A percentile compares a stretch with the other conserved stretches of the same genome.
Evolutionary conservation across 2,888 invertebrate genomes (phyloP).

Genomic region (Crocallis elinguaria): DNA sequence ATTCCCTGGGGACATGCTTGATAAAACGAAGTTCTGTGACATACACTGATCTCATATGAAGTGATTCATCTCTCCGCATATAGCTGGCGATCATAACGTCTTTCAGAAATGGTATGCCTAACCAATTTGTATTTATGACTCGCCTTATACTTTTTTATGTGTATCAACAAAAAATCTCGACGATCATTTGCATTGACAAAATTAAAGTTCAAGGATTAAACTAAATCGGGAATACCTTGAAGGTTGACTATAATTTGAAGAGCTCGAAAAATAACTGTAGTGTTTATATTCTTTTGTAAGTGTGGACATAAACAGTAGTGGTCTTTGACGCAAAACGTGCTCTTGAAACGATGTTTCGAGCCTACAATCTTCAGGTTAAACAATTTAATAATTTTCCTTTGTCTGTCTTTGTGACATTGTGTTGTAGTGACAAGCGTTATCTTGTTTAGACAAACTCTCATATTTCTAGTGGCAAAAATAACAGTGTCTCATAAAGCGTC

Average conservation of each 20-base stretch:
- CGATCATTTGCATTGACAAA: conserved; percentile 15
- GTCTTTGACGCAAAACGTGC: conserved; percentile 13
- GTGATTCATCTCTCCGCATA: conserved; percentile 66
- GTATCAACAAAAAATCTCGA: neutral
- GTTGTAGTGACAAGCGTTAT: conserved; percentile 20
- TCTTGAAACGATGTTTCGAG: conserved; percentile 8
- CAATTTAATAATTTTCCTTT: conserved; percentile 21
- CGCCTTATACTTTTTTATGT: conserved; percentile 31
- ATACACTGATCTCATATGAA: conserved; percentile 63
- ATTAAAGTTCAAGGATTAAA: conserved; percentile 4
- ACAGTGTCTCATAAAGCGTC: conserved; percentile 43
- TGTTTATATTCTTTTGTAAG: neutral
- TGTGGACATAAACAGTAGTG: neutral
- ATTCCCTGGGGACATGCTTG: conserved; percentile 36
- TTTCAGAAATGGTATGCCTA: conserved; percentile 44
- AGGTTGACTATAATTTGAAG: neutral
- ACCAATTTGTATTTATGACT: conserved; percentile 23
- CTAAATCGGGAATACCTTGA: neutral
- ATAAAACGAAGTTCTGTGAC: conserved; percentile 25
- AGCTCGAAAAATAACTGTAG: neutral
- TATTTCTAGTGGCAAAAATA: conserved; percentile 47
- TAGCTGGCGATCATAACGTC: conserved; percentile 44
- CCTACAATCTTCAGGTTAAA: conserved; percentile 11
- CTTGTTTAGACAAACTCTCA: conserved; percentile 33
- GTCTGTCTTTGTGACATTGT: conserved; percentile 15